Percentiles rank a stretch among this genome's conserved stretches.
Evolutionary conservation across 1,140 invertebrate species (phyloP).

Genomic region (Philopotamus ludificatus): DNA sequence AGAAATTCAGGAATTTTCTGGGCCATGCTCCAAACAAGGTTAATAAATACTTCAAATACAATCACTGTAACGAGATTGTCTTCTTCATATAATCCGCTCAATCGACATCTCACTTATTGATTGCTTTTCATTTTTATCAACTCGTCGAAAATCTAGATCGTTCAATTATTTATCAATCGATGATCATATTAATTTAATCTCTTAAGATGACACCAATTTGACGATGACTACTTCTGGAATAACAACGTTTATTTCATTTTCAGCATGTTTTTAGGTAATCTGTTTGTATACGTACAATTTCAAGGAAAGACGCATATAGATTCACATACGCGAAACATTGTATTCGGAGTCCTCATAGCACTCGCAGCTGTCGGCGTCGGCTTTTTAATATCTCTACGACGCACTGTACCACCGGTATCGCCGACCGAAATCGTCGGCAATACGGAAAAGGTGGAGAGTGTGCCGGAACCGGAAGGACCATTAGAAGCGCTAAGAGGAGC

Average conservation of each 20-base stretch:
- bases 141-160: neutral
- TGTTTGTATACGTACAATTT: constrained; percentile 91
- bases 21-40: constrained; percentile 91
- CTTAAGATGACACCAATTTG: too few species aligned
- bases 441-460: constrained; percentile 57
- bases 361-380: constrained; percentile 68
- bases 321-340: constrained; percentile 63
- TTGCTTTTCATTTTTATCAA: neutral
- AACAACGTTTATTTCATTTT: constrained; percentile 46
- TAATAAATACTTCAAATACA: constrained; percentile 39
- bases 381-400: constrained; percentile 65
- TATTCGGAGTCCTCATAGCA: constrained; percentile 73
- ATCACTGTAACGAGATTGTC: too few species aligned
- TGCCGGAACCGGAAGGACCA: constrained; percentile 58
- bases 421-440: constrained; percentile 53
- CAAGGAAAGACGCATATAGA: constrained; percentile 71
- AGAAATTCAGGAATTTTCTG: constrained; percentile 94
- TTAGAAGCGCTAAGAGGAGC: constrained; percentile 72
- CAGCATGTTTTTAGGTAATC: constrained; percentile 90
- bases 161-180: neutral
- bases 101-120: neutral
- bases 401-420: constrained; percentile 47
- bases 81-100: too few species aligned
- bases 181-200: too few species aligned
- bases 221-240: too few species aligned